A percentile compares a stretch with the other conserved stretches of the same genome.
Conservation (phyloP, 2,113 vertebrate genomes). For the Falco punctatus region DNA sequence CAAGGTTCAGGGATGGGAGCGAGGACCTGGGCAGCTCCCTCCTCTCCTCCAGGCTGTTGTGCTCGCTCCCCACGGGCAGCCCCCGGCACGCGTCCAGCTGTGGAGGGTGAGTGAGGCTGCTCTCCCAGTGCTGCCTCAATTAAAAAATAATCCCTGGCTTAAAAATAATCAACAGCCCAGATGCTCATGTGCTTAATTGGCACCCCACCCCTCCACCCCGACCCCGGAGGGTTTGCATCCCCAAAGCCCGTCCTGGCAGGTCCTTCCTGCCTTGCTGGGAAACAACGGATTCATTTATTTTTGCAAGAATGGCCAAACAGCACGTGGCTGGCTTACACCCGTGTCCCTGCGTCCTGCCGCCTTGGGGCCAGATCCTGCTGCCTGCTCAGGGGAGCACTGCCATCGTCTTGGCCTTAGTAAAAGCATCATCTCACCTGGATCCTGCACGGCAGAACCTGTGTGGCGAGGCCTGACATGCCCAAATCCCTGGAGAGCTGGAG, state of each 20-base stretch:
- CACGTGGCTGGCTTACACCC: not conserved
- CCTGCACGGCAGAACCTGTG: fast-evolving
- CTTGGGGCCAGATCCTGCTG: not conserved
- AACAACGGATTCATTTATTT: not conserved
- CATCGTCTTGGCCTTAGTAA: not conserved
- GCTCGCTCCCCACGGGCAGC: not conserved
- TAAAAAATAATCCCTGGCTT: constrained; percentile 14
- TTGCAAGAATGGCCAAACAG: not conserved
- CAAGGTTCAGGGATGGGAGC: not conserved
- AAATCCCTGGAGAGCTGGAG: not conserved
- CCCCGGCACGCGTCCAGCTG: fast-evolving
- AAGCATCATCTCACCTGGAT: not conserved
- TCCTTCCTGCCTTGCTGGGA: not conserved
- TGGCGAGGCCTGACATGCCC: not conserved
- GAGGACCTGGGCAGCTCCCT: not conserved
- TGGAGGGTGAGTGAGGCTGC: not conserved
- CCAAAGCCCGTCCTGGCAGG: not conserved
- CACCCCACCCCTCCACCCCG: no score
- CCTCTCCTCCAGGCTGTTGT: not conserved
- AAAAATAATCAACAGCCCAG: not conserved
- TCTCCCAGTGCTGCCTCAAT: not conserved
- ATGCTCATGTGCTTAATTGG: constrained; percentile 14
- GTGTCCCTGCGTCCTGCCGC: fast-evolving
- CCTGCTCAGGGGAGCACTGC: not conserved
- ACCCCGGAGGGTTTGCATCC: not conserved